These are phyloP conservation scores for Intellagama lesueurii DNA, from an alignment of 2,797 vertebrate species.

Conservation along the genomic window DNA sequence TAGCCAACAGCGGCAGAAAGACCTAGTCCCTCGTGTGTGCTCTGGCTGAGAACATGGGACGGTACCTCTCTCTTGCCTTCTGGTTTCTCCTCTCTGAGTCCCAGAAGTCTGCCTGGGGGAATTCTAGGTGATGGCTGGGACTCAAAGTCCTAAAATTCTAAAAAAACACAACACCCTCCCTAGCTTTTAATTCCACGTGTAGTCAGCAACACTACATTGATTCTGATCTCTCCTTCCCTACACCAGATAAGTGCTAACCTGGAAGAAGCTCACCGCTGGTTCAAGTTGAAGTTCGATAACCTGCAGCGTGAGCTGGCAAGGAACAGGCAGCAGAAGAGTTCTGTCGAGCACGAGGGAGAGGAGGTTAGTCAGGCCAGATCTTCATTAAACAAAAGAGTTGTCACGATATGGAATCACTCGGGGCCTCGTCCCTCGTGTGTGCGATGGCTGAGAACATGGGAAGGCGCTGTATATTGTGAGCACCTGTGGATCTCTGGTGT, in stretches of 20 bases:
- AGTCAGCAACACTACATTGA: neutral
- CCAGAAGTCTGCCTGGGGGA: neutral
- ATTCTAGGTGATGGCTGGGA: neutral
- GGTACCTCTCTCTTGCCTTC: no score
- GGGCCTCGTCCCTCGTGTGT: neutral
- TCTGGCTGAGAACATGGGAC: no score
- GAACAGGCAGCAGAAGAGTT: conserved; percentile 55
- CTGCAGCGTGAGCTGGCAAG: conserved; percentile 68
- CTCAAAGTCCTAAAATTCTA: neutral
- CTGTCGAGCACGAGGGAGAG: conserved; percentile 18
- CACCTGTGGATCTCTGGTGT: neutral
- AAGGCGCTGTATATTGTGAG: neutral
- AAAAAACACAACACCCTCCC: no score
- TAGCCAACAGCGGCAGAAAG: no score
- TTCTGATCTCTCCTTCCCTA: neutral
- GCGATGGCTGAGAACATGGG: no score
- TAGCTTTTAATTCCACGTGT: no score
- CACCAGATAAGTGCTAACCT: conserved; percentile 75
- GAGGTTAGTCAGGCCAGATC: neutral
- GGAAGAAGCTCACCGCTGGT: conserved; percentile 75
- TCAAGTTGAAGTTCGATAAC: conserved; percentile 71
- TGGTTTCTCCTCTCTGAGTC: neutral
- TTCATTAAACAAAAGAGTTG: neutral
- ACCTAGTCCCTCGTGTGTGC: no score
- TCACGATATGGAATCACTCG: neutral